phyloP scores from a whole-genome alignment of 2,888 invertebrate genomes.

The Osedax fenrisi region DNA sequence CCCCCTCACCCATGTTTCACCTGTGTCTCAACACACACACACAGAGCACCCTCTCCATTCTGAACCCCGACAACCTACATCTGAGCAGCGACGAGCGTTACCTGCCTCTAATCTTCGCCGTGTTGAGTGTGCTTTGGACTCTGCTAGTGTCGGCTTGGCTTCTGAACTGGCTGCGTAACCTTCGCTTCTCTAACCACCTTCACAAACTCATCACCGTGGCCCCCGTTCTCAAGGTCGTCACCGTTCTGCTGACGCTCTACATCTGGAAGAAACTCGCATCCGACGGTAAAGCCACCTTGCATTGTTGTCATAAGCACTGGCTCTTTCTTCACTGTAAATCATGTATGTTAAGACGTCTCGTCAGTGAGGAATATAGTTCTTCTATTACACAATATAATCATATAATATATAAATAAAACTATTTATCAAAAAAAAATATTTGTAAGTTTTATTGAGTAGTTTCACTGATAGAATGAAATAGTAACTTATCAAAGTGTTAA shows the following conservation, averaged over 20 bases:
- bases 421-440: too few species aligned
- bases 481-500: too few species aligned
- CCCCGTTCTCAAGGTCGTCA: slow-evolving; percentile 33
- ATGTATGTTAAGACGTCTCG: too few species aligned
- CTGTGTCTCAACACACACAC: too few species aligned
- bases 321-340: too few species aligned
- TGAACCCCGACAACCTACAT: not conserved
- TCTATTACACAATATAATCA: too few species aligned
- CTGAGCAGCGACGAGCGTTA: not conserved
- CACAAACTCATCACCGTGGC: slow-evolving; percentile 32
- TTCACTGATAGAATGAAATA: too few species aligned
- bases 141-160: not conserved
- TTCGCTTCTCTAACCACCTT: slow-evolving; percentile 33
- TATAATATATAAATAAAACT: too few species aligned
- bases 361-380: too few species aligned
- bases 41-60: not conserved
- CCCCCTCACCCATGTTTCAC: too few species aligned
- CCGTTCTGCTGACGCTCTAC: slow-evolving; percentile 31
- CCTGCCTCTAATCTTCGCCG: not conserved
- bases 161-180: not conserved
- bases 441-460: too few species aligned
- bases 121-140: not conserved
- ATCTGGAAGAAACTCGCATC: slow-evolving; percentile 33
- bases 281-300: slow-evolving; percentile 26
- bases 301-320: too few species aligned